These are phyloP conservation scores for Drosophila seclusa DNA, from an alignment of 2,888 invertebrate species.

Conservation along the genomic window DNA sequence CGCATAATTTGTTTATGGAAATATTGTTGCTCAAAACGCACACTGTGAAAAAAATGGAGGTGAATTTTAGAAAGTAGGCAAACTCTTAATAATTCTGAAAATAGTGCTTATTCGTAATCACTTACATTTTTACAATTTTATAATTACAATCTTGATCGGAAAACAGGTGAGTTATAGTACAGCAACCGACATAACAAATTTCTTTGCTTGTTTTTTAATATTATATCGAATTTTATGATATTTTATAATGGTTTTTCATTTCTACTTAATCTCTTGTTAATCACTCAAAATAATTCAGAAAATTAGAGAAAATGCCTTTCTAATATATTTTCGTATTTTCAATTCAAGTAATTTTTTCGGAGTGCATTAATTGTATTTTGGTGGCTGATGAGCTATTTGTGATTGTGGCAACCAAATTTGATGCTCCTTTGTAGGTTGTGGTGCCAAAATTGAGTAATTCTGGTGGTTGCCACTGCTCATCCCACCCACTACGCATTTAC, in stretches of 20 bases:
- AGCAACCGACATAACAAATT: background rate
- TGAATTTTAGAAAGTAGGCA: background rate
- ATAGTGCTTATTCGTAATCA: too few species aligned
- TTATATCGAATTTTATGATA: too few species aligned
- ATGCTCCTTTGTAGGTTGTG: slow-evolving; percentile 54
- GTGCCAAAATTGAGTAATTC: slow-evolving; percentile 68
- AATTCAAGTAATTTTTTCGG: background rate
- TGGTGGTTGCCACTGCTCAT: slow-evolving; percentile 48
- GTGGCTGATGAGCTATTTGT: slow-evolving; percentile 30
- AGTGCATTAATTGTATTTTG: slow-evolving; percentile 42
- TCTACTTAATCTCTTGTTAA: background rate
- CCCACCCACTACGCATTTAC: background rate
- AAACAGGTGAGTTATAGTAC: background rate
- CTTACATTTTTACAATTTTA: background rate
- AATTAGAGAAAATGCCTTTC: background rate
- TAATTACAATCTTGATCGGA: background rate
- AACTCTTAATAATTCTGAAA: background rate
- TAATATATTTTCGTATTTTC: background rate
- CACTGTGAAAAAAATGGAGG: background rate
- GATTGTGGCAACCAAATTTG: slow-evolving; percentile 38
- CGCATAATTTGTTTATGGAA: slow-evolving; percentile 17
- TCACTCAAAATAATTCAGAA: background rate
- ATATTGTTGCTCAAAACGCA: slow-evolving; percentile 15
- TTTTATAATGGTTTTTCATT: background rate
- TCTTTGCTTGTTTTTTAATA: background rate